Conservation (phyloP, 2,113 vertebrate species). For the Xiphophorus maculatus region DNA sequence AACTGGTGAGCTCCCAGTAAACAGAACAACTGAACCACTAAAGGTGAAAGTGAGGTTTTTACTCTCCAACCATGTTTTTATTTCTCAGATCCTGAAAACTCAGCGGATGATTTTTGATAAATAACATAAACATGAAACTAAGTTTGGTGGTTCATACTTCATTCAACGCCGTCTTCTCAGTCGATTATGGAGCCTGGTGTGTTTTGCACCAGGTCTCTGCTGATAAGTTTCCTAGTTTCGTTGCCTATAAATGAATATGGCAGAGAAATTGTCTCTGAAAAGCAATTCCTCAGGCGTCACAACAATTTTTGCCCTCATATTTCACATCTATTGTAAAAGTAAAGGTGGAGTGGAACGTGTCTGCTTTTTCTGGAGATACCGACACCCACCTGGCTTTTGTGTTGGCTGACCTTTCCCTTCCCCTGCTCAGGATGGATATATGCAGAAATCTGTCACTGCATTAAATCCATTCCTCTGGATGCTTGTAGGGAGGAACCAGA, state of each 20-base stretch:
- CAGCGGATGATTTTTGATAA: slow-evolving; percentile 13
- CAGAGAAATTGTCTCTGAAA: slow-evolving; percentile 69
- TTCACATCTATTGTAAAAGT: slow-evolving; percentile 63
- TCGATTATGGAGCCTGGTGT: slow-evolving; percentile 27
- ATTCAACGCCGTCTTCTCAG: slow-evolving; percentile 26
- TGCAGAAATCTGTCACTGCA: slow-evolving; percentile 48
- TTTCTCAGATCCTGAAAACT: neutral
- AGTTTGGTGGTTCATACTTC: slow-evolving; percentile 39
- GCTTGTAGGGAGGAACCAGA: slow-evolving; percentile 28
- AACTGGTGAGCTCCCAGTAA: too few species aligned
- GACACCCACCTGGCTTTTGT: slow-evolving; percentile 36
- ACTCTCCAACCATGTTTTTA: neutral
- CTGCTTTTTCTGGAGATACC: slow-evolving; percentile 41
- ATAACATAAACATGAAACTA: neutral
- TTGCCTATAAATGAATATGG: slow-evolving; percentile 66
- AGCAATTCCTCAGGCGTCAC: slow-evolving; percentile 77
- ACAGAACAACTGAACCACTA: too few species aligned
- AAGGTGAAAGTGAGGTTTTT: neutral
- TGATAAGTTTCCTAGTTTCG: slow-evolving; percentile 30
- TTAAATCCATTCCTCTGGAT: slow-evolving; percentile 25
- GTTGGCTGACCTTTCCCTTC: slow-evolving; percentile 35
- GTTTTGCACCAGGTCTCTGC: slow-evolving; percentile 33
- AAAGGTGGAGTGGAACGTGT: slow-evolving; percentile 25
- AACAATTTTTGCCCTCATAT: slow-evolving; percentile 74
- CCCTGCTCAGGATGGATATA: slow-evolving; percentile 51